Evolutionary conservation across 2,888 invertebrate species (phyloP), one percentile per base, ranked within the genome.

Genomic region (Phasia obesa): DNA sequence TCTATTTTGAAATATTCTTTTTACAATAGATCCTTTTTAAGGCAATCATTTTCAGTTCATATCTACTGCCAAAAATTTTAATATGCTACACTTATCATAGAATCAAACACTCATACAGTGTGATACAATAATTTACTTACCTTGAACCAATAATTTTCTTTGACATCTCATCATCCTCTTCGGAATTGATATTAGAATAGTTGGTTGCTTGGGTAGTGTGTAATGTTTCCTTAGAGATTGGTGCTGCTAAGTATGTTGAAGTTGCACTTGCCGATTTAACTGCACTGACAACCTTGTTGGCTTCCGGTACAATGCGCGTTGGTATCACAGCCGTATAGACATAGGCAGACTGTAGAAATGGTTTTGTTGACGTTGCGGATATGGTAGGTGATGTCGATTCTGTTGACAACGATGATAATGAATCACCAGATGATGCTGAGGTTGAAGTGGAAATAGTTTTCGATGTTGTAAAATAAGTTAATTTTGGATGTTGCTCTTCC

Each of bases 141-240:
- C 93, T 94, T 84, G 93, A 93, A 86, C 93, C 93, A 85, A 93
- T 91, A 85, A 93, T 92, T 92, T 93, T 93, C 88, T 93, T 92
- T 62, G 93, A 92, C 79, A 91, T 89, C 84, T 93, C 92, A 11
- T 90, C 90, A 88, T 92, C 92, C 35, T 84, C 86, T 79, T 90
- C 90, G 25, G 73, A 59, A 47, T 80, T 83, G 49, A 35, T 73
- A 44, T 51, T 64, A 55, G 62, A 77, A 44, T 42, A 47, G 55
- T 25, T 73, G 25, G 49, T 64, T 67, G 51, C n/a, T 19, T 64
- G 64, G 38, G 38, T 51, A n/a, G 59, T 23, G 59, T 35, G 57
- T 25, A 60, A 51, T 79, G 80, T 17, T 53, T 69, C 74, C 38
- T 44, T 19, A 11, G 31, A 27, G 7, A 53, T 27, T 27, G 49